Base-by-base conservation (phyloP, 2,113 vertebrate species). In the Microcebus ravelobensis region DNA sequence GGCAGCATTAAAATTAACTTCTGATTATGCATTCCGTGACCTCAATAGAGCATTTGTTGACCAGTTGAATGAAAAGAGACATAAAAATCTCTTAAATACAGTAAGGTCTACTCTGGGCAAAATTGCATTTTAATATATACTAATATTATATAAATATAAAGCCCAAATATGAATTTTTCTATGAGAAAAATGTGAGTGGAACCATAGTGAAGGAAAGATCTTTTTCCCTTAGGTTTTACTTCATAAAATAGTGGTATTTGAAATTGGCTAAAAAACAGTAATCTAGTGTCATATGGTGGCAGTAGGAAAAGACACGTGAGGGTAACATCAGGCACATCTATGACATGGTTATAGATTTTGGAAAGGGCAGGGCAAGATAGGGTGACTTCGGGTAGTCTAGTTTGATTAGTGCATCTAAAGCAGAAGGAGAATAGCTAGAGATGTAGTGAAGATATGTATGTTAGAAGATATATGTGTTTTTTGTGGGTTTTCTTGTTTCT, bases 241-340 rank as follows among this genome's bases (percentile, higher is more conserved):
- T 95, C 27, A 65, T 65, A 87, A 94, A 97, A 92, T 68, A 63
- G 39, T 80, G 18, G 25, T 87, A 48, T 87, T 97, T 73, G 57
- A 85, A 94, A 39, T 14, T 86, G 31, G 18, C 45, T 77, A 34
- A 73, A 39, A 74, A 68, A 29, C 17, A 83, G 8, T 83, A 20
- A 65, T 79, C 6, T 52, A 52, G 68, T 93, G 93, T 79, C 34
- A 17, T 59, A 25, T 12, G 3, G n/a, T 90, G 5, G 31, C 42
- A 87, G 21, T 39, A 48, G 79, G 21, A 15, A 57, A 84, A 76
- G 23, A 25, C 36, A 34, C 42, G 18, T 48, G 10, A n/a, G 13
- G 39, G 17, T 45, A 50, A 67, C 23, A 27, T 87, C 3, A 79
- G 63, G 36, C 9, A 68, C 12, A 45, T 82, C 10, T 39, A 0